These are phyloP conservation scores for Gymnobelideus leadbeateri DNA, from an alignment of 2,113 vertebrate species.

Conservation along the genomic window DNA sequence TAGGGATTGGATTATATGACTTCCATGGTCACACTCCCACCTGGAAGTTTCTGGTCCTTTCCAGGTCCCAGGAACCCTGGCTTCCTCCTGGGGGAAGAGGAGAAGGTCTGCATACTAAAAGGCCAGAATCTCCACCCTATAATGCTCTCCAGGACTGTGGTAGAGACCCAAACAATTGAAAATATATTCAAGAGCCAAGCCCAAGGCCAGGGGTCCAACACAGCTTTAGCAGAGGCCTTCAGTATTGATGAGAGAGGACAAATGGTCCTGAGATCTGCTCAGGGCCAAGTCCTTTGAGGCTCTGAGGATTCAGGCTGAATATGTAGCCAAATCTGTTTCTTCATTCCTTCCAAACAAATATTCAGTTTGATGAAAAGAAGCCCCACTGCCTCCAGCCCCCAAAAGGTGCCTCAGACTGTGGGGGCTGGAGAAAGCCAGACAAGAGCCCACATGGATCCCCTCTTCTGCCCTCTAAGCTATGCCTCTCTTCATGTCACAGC, in stretches of 20 bases:
- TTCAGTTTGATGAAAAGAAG: not conserved
- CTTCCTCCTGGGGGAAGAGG: not conserved
- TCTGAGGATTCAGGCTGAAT: not conserved
- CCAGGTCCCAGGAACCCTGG: too few relatives aligned
- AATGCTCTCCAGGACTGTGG: not conserved
- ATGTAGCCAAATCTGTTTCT: not conserved
- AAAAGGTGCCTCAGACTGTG: not conserved
- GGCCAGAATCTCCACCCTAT: not conserved
- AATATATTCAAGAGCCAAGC: not conserved
- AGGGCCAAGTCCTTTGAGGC: not conserved
- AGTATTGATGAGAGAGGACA: not conserved
- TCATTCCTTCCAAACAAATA: not conserved
- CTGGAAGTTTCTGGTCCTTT: not conserved
- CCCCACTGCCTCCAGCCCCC: not conserved
- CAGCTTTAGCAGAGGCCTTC: not conserved
- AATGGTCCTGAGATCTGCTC: not conserved
- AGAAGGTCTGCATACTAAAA: not conserved
- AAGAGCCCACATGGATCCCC: not conserved
- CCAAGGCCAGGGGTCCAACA: not conserved
- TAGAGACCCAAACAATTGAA: not conserved
- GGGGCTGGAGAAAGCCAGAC: not conserved
- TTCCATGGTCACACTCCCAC: not conserved
- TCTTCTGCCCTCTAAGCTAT: not conserved
- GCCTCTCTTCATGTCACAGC: not conserved
- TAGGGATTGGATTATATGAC: not conserved